Base-by-base conservation (phyloP, 2,113 vertebrate species). In the Dryoscopus gambensis region DNA sequence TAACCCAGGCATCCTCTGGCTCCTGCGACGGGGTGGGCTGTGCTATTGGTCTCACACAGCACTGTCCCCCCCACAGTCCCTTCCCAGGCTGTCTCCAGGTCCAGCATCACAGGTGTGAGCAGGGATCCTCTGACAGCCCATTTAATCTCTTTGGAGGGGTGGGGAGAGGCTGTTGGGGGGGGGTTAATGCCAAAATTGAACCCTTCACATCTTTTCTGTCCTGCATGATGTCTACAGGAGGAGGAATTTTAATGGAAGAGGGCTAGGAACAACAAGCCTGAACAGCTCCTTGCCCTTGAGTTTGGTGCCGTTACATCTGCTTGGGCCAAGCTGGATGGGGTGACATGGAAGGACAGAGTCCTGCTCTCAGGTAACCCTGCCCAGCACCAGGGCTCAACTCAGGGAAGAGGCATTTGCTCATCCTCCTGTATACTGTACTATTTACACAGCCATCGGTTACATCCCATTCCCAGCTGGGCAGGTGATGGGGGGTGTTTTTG, bases 1-100 rank as follows among this genome's bases (percentile, higher is more conserved):
- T n/a, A 71, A 52, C 16, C 49, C 49, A 0, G 0, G 70, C 52
- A 76, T 40, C 68, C 59, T 67, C 37, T 11, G 0, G 35, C 31
- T 91, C 65, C 74, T 70, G 17, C 0, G 0, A 13, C 13, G 53
- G 59, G 57, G 6, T 73, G 71, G 18, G 65, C 65, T 39, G 50
- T 19, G 84, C 40, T 49, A 14, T 47, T 0, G 4, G 15, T 69
- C n/a, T 60, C 15, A 6, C 14, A 2, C 1, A 40, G 53, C 6
- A 0, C 35, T 35, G 40, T 60, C 19, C 39, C 46, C 46, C 10
- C 12, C 4, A 2, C 1, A 3, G 50, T 27, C 63, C 63, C 84
- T 53, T 46, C 77, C n/a, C 73, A 65, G 49, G 40, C 25, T 39
- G 33, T 53, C 33, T 69, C 55, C 69, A 14, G 33, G 31, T 40